Base-by-base conservation (phyloP, 2,888 invertebrate genomes). In the Endotricha flammealis region DNA sequence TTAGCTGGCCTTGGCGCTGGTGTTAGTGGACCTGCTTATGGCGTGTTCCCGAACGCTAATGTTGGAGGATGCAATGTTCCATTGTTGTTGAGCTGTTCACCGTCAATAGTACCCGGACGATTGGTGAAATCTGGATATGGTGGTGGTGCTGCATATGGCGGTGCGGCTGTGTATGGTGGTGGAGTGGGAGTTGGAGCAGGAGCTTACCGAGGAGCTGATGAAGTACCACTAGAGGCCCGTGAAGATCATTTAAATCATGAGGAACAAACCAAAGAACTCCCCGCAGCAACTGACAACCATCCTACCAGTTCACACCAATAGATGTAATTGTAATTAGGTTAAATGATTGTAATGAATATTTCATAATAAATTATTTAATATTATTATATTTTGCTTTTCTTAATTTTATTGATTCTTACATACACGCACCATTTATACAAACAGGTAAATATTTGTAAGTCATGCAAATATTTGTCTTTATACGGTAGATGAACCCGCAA, bases 71-170 rank as follows among this genome's bases (percentile, higher is more conserved):
- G 79, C 45, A 67, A 60, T 24, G 64, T 81, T 2, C 85, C 85
- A 0, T 53, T 85, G 5, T 57, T 85, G 25, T 65, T 86, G 41
- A 82, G 78, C 46, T 86, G 85, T 35, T 63, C 81, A 1, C 85
- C 85, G 0, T 64, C 73, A 0, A 65, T 86, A 38, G 66, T 71
- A 1, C 54, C 67, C 1, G 83, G 82, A 0, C 64, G 58, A 4
- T 48, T 82, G 14, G 58, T 69, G 12, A 65, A 62, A 16, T 17
- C 56, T 0, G 58, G 29, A 3, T 56, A 59, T 34, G 50, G 46
- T 0, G 43, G 43, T 10, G 46, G 36, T 4, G 46, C 32, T 4
- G 43, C 39, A n/a, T n/a, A n/a, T n/a, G n/a, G n/a, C n/a, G n/a
- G n/a, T n/a, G n/a, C n/a, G n/a, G n/a, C n/a, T n/a, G n/a, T n/a